Evolutionary conservation across 2,888 invertebrate genomes (phyloP).

Genomic region (Sceliomorpha sp.): DNA sequence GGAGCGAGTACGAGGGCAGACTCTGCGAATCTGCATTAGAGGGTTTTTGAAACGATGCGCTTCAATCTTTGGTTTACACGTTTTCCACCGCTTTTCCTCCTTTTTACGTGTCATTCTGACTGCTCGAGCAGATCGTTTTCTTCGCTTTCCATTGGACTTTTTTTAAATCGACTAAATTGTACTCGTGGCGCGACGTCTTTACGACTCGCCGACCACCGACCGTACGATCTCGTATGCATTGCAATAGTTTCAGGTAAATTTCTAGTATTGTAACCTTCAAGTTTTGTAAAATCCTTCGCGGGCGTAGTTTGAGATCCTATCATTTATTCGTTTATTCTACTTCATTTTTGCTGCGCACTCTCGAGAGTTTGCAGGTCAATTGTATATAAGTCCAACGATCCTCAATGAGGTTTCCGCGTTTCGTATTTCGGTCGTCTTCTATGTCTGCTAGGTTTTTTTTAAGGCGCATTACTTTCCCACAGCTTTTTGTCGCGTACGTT

Average conservation of each 20-base stretch:
- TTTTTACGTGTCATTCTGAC: too few species aligned
- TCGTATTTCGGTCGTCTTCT: constrained; percentile 33
- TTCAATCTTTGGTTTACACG: constrained; percentile 53
- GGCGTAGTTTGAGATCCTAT: constrained; percentile 8
- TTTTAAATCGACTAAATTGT: constrained; percentile 26
- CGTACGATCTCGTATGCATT: constrained; percentile 20
- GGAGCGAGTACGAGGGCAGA: constrained; percentile 13
- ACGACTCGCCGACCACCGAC: constrained; percentile 8
- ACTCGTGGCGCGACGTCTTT: too few species aligned
- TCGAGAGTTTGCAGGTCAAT: not conserved
- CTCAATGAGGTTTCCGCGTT: constrained; percentile 8
- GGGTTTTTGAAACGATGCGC: constrained; percentile 57
- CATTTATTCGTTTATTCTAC: too few species aligned
- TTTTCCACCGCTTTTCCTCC: too few species aligned
- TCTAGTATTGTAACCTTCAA: constrained; percentile 15
- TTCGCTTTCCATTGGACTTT: too few species aligned
- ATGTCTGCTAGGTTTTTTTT: constrained; percentile 4
- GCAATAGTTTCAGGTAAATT: constrained; percentile 33
- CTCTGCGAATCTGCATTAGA: constrained; percentile 42
- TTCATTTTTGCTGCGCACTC: constrained; percentile 1
- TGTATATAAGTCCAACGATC: constrained; percentile 11
- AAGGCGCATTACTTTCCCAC: constrained; percentile 17
- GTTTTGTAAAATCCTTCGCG: constrained; percentile 17
- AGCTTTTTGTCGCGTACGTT: constrained; percentile 4
- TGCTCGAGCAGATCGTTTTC: too few species aligned